Evolutionary conservation across 2,113 vertebrate genomes (phyloP), one percentile per base, ranked within the genome.

Genomic region (Thomomys bottae): DNA sequence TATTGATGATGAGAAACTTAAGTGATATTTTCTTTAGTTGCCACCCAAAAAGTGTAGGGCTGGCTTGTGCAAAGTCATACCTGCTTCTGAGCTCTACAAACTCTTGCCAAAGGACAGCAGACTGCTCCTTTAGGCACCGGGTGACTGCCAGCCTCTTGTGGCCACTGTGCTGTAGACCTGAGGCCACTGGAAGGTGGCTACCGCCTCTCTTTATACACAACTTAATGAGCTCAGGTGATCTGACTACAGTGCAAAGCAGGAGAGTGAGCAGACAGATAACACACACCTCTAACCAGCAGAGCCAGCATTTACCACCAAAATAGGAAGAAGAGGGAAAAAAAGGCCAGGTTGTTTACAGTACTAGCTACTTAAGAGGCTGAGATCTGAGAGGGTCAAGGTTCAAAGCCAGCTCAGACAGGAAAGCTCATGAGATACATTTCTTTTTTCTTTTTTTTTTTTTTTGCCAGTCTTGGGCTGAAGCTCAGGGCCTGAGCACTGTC

Each of bases 181-280:
- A 70, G 30, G 70, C 32, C 88, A 81, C 5, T 61, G 84, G 32
- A 80, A 45, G 45, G n/a, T 42, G 34, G 42, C 54, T n/a, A 8
- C 34, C n/a, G 32, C 2, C 34, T 49, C 30, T 24, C 67, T 81
- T 67, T 36, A 67, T 28, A 72, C 30, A 78, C 15, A 80, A 63
- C 59, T 78, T 34, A 38, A 63, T 11, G 88, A 90, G 26, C 5
- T 12, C 78, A 30, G n/a, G 59, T 72, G 30, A 57, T 70, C 81
- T 91, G 81, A 61, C 49, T 30, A 20, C 71, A 63, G 78, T 24
- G 91, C 86, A 66, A 66, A 87, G 82, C 32, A 34, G 81, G 42
- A 34, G 42, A 59, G 8, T 23, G 18, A 92, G 59, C n/a, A 80
- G 70, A 72, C 2, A 70, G 38, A 64, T 71, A 49, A 54, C n/a